Evolutionary conservation across 2,888 invertebrate genomes (phyloP).

Genomic region (Drosophila kambysellisi): DNA sequence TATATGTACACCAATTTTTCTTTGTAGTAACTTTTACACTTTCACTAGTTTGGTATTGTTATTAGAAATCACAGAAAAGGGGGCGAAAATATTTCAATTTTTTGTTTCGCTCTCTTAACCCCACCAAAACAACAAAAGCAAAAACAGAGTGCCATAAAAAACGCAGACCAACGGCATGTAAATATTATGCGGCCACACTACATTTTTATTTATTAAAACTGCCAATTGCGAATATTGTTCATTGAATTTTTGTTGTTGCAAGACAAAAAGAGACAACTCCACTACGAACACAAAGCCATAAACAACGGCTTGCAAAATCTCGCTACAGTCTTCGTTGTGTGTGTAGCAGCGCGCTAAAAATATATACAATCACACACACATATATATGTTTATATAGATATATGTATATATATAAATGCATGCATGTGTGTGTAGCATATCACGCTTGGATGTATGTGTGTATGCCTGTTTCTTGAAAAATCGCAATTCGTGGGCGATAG

Average conservation of each 20-base stretch:
- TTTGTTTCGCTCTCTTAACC: constrained; percentile 55
- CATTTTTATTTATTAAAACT: constrained; percentile 46
- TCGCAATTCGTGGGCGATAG: constrained; percentile 44
- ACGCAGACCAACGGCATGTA: constrained; percentile 54
- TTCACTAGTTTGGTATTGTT: constrained; percentile 59
- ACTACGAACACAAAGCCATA: constrained; percentile 38
- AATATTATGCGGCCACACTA: constrained; percentile 49
- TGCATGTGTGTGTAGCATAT: constrained; percentile 8
- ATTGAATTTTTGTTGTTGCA: constrained; percentile 64
- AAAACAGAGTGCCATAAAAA: constrained; percentile 14
- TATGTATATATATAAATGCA: background rate
- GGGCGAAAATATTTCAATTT: constrained; percentile 60
- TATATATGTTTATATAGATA: background rate
- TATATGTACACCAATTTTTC: constrained; percentile 36
- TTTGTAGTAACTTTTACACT: constrained; percentile 50
- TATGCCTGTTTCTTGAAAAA: constrained; percentile 39
- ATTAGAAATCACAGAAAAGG: constrained; percentile 59
- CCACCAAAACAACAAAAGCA: constrained; percentile 29
- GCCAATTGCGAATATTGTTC: constrained; percentile 38
- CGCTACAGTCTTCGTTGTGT: constrained; percentile 52
- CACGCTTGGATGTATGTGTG: constrained; percentile 12
- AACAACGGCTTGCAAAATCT: constrained; percentile 66
- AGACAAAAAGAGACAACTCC: constrained; percentile 46
- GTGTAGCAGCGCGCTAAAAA: constrained; percentile 54
- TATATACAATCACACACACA: constrained; percentile 16